A percentile compares a stretch with the other conserved stretches of the same genome.
phyloP scores from a whole-genome alignment of 2,113 vertebrate species.

The Dolichallabes microphthalmus region DNA sequence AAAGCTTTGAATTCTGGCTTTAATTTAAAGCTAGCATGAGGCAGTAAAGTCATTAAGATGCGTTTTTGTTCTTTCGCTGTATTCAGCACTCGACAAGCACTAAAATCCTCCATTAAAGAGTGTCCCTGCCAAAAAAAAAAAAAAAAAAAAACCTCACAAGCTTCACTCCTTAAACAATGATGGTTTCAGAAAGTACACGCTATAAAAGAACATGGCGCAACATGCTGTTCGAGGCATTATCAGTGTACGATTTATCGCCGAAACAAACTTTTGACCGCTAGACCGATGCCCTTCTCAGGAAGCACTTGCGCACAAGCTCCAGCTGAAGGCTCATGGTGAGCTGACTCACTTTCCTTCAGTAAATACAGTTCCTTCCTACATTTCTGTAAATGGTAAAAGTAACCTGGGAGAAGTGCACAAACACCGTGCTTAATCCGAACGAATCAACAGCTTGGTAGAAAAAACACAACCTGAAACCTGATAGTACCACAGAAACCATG shows the following conservation, averaged over 20 bases:
- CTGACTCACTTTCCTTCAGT: slow-evolving; percentile 10
- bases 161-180: not conserved
- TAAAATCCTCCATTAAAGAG: not conserved
- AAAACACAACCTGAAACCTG: not conserved
- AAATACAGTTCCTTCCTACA: not conserved
- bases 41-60: not conserved
- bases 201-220: not conserved
- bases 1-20: not conserved
- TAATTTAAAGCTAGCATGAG: not conserved
- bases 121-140: not conserved
- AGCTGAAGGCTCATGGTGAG: not conserved
- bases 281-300: not conserved
- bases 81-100: not conserved
- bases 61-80: not conserved
- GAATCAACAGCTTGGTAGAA: not conserved
- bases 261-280: not conserved
- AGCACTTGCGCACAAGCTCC: not conserved
- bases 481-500: not conserved
- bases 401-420: not conserved
- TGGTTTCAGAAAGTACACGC: not conserved
- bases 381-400: not conserved
- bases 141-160: not conserved
- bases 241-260: not conserved
- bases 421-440: not conserved
- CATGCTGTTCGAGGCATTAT: not conserved